Conservation (phyloP, 2,113 vertebrate species). For the Chrysochloris asiatica region DNA sequence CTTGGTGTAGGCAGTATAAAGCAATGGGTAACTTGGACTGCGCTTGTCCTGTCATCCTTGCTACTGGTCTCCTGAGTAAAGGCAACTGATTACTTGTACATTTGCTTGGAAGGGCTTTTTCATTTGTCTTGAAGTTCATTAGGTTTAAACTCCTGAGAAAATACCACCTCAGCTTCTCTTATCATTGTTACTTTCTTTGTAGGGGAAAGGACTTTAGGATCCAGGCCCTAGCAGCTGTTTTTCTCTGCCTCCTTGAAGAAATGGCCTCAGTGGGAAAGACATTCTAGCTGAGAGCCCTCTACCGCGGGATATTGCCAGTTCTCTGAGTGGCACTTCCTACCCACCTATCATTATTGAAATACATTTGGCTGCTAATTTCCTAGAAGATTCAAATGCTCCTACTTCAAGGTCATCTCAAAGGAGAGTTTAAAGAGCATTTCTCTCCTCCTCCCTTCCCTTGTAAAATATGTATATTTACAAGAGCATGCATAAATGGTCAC, state of each 20-base stretch:
- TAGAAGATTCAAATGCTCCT: conserved; percentile 87
- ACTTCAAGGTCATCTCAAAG: conserved; percentile 91
- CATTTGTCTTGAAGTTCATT: conserved; percentile 34
- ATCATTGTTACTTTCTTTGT: conserved; percentile 59
- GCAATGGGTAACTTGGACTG: neutral
- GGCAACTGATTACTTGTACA: neutral
- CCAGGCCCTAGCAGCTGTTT: neutral
- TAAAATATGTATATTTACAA: conserved; percentile 98
- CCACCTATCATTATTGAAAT: conserved; percentile 85
- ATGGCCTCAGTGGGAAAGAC: conserved; percentile 78
- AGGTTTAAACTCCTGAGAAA: conserved; percentile 29
- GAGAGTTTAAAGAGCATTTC: conserved; percentile 86
- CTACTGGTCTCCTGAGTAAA: neutral
- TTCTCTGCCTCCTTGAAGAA: conserved; percentile 67
- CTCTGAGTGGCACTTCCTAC: conserved; percentile 87
- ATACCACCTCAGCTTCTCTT: conserved; percentile 47
- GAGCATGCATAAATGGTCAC: conserved; percentile 94
- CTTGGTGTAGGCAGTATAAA: neutral
- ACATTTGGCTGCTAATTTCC: conserved; percentile 89
- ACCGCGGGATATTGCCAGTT: conserved; percentile 78
- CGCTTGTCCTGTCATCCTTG: neutral
- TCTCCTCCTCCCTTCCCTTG: conserved; percentile 72
- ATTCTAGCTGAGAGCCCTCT: conserved; percentile 82
- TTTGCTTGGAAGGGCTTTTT: conserved; percentile 20
- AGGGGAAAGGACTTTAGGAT: conserved; percentile 51